Evolutionary conservation across 2,888 invertebrate genomes (phyloP).

Genomic region (Plebejus melissa): DNA sequence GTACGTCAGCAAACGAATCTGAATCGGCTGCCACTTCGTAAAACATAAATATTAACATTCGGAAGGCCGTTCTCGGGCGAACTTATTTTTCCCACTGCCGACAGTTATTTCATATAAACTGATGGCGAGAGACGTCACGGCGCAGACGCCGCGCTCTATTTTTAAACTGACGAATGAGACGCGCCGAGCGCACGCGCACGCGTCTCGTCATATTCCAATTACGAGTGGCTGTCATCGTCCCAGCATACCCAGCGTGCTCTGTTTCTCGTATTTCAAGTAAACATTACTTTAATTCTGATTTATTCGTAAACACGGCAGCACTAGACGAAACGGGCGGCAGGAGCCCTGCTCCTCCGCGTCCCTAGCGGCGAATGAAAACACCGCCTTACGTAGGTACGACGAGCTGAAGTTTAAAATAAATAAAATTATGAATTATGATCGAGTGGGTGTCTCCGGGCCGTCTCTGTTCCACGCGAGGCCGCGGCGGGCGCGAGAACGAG

Average conservation of each 20-base stretch:
- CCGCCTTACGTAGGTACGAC: slow-evolving; percentile 51
- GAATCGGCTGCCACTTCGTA: slow-evolving; percentile 65
- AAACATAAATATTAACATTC: slow-evolving; percentile 77
- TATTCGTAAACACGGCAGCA: slow-evolving; percentile 39
- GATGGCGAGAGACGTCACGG: slow-evolving; percentile 78
- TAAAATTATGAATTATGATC: slow-evolving; percentile 78
- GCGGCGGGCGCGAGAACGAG: slow-evolving; percentile 57
- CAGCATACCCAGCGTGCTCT: slow-evolving; percentile 58
- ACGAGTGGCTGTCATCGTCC: slow-evolving; percentile 75
- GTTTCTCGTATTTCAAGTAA: slow-evolving; percentile 51
- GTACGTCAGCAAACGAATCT: slow-evolving; percentile 57
- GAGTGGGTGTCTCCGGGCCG: slow-evolving; percentile 52
- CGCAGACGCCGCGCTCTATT: slow-evolving; percentile 77
- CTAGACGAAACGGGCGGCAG: slow-evolving; percentile 31
- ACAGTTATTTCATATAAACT: slow-evolving; percentile 80
- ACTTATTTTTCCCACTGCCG: slow-evolving; percentile 78
- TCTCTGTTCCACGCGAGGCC: slow-evolving; percentile 60
- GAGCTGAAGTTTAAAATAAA: slow-evolving; percentile 56
- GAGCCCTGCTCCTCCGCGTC: slow-evolving; percentile 31
- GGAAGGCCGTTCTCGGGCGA: slow-evolving; percentile 72
- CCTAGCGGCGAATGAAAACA: slow-evolving; percentile 51
- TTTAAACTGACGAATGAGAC: slow-evolving; percentile 79
- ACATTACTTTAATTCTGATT: slow-evolving; percentile 48
- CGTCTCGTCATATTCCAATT: slow-evolving; percentile 78
- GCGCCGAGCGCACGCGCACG: slow-evolving; percentile 73